These are phyloP conservation scores for Tamandua tetradactyla DNA, from an alignment of 2,797 vertebrate species.

Conservation along the genomic window DNA sequence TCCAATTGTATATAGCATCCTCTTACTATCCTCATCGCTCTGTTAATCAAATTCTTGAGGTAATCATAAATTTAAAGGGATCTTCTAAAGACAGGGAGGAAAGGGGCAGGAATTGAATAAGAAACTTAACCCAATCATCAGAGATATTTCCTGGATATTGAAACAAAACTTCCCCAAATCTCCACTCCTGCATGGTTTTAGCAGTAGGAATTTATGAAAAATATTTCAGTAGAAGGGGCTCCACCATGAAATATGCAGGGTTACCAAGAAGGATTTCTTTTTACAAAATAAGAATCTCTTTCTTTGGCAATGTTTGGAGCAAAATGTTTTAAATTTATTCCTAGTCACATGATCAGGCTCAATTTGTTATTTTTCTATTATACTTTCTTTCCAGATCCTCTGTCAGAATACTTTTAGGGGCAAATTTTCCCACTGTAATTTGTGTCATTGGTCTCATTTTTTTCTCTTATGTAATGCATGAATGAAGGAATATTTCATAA, in stretches of 20 bases:
- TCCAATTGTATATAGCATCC: neutral
- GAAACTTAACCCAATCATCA: neutral
- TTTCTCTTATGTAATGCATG: conserved; percentile 35
- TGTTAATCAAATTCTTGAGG: neutral
- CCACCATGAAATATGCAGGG: neutral
- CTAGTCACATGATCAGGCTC: neutral
- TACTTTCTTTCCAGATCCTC: neutral
- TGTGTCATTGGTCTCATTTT: conserved; percentile 47
- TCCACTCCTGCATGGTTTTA: neutral
- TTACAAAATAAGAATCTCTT: neutral
- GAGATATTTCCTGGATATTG: conserved; percentile 6
- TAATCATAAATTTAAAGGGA: neutral
- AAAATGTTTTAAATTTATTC: neutral
- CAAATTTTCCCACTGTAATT: conserved; percentile 2
- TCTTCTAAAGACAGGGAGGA: neutral
- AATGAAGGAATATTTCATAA: conserved; percentile 74
- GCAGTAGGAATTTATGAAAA: neutral
- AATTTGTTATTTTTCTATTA: neutral
- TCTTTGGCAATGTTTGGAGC: neutral
- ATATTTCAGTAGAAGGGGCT: neutral
- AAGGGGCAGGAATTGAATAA: neutral
- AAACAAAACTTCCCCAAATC: neutral
- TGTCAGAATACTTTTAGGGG: neutral
- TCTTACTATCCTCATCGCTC: neutral
- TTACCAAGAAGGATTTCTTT: neutral